Conservation (phyloP, 2,113 vertebrate species). For the Nymphicus hollandicus region DNA sequence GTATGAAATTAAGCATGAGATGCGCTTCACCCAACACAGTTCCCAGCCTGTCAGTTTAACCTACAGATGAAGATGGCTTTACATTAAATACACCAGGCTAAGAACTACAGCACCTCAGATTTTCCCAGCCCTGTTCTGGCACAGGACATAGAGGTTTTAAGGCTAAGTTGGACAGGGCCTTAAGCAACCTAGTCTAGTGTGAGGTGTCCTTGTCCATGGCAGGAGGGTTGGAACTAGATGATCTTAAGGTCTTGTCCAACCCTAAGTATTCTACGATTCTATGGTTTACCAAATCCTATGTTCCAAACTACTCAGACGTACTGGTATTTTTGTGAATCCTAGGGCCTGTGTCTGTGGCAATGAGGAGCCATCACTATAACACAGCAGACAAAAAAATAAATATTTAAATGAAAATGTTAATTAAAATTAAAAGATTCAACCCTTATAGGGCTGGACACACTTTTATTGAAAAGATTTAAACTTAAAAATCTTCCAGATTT, state of each 20-base stretch:
- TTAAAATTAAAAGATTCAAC: not conserved
- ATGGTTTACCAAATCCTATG: not conserved
- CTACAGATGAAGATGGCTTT: not conserved
- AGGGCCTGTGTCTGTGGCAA: rapidly evolving
- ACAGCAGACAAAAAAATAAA: not conserved
- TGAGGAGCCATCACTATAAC: not conserved
- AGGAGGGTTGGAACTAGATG: not conserved
- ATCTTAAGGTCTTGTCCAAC: not conserved
- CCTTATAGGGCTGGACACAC: rapidly evolving
- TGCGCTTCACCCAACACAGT: not conserved
- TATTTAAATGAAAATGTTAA: not conserved
- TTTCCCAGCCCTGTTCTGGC: not conserved
- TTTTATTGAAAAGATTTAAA: not conserved
- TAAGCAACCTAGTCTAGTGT: not conserved
- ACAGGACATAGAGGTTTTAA: not conserved
- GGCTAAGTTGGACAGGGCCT: not conserved
- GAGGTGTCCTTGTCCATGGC: not conserved
- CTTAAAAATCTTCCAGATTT: not conserved
- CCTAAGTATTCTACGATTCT: not conserved
- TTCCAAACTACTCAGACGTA: rapidly evolving
- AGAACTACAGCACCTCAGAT: not conserved
- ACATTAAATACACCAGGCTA: not conserved
- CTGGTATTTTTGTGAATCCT: not conserved
- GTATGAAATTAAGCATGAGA: not conserved
- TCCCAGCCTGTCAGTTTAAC: not conserved